Base-by-base conservation (phyloP, 1,140 invertebrate genomes). In the Rhizoglyphus robini region DNA sequence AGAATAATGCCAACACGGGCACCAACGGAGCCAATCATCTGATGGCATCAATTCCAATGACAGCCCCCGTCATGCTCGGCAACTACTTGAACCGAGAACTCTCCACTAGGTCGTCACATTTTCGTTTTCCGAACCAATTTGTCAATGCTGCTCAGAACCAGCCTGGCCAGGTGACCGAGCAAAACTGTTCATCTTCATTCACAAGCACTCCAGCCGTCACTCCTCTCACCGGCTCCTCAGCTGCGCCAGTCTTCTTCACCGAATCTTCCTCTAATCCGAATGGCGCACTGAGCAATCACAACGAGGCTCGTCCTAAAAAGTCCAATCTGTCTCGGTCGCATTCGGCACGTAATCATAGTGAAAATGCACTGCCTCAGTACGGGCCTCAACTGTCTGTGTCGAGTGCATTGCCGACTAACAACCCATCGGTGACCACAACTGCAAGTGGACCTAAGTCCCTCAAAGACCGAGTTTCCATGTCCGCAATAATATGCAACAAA, bases 401-500 rank as follows among this genome's bases (percentile, higher is more conserved):
- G 23, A 23, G 23, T 27, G 51, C 20, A 8, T 8, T 8, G 23
- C 8, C 8, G 8, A 23, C 51, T 8, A 54, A 5, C 51, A 54
- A 8, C 23, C 8, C 23, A 25, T 11, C 51, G 15, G 23, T 32
- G 8, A 54, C 51, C 51, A 54, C 51, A 11, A 54, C 8, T 54
- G 8, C 51, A 54, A 32, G 23, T 25, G 51, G 51, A 25, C 8
- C 23, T 8, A 15, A 48, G n/a, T 4, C 5, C 3, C 4, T 3
- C 13, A 27, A 20, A 34, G 1, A 32, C 13, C 1, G 18, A 3
- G 1, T n/a, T 36, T 13, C 1, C 18, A 32, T 23, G 27, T 51
- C 64, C 11, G 65, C 70, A n/a, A 62, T 71, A 0, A 71, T 71
- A 8, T 59, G 65, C 2, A 71, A 71, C 38, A 68, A 67, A 41